These are phyloP conservation scores for Spinus olivaceus DNA, from an alignment of 2,797 vertebrate species.

Conservation along the genomic window DNA sequence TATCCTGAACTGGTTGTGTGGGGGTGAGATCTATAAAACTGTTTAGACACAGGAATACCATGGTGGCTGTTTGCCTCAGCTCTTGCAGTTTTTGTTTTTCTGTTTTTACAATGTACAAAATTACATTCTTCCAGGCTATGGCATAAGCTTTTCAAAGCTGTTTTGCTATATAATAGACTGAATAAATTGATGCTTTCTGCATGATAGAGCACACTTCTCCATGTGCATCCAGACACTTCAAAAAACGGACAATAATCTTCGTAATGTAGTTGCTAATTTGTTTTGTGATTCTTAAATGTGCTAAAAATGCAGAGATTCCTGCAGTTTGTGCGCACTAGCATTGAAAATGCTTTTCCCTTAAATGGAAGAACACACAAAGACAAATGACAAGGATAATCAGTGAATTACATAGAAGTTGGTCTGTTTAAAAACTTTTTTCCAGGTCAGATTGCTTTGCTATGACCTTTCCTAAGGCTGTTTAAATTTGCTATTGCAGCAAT, in stretches of 20 bases:
- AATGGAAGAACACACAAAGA: neutral
- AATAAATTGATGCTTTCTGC: neutral
- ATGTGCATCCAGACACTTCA: neutral
- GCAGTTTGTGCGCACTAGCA: neutral
- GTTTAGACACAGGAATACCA: neutral
- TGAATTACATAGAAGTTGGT: neutral
- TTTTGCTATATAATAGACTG: neutral
- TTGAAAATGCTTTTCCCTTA: neutral
- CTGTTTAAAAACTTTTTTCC: neutral
- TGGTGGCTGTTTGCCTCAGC: neutral
- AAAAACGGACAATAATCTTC: neutral
- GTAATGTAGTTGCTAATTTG: neutral
- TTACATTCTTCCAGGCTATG: neutral
- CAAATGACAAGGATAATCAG: neutral
- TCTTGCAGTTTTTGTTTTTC: neutral
- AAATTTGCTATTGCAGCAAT: neutral
- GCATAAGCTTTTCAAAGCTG: neutral
- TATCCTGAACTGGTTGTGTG: neutral
- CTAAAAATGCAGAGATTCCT: neutral
- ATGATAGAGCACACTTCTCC: neutral
- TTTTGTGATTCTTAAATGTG: neutral
- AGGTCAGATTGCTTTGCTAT: neutral
- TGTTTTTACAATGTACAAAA: neutral
- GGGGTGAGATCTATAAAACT: neutral
- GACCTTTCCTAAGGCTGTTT: neutral